Evolutionary conservation across 2,113 vertebrate species (phyloP), one percentile per base, ranked within the genome.

Genomic region (Origma solitaria): DNA sequence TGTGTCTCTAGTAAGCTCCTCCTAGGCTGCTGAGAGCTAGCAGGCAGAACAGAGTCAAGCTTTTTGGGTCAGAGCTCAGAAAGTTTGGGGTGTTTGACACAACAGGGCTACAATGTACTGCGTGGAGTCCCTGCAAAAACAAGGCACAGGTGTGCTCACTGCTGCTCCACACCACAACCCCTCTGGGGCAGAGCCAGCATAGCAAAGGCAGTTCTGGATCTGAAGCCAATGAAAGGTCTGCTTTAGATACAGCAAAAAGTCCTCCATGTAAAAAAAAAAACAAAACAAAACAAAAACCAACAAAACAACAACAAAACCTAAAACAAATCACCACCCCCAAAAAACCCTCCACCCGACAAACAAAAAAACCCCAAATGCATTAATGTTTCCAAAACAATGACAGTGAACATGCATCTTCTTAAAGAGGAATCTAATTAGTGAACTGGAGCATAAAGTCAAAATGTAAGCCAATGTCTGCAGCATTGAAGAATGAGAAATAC

Each of bases 31-130:
- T 10, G 35, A 62, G 58, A 82, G 35, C 10, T 11, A 53, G 38
- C 60, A 14, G 47, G 18, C 44, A 38, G 25, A 88, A 60, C 35
- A 20, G 76, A 86, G 33, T 66, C 54, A 40, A 0, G 13, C 4
- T 73, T 95, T 94, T 50, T 66, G 71, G 92, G 80, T 92, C 92
- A 93, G 30, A 78, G 60, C 91, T 88, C 71, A 68, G 54, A n/a
- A 66, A 6, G 33, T 51, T 73, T 25, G 13, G 38, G 38, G 30
- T 61, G 15, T 60, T 82, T 82, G 82, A 79, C 76, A 81, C 71
- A 77, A 88, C 15, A 50, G 27, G 82, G 68, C 50, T 69, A 53
- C 37, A 23, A 17, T 20, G 66, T 45, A 72, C 82, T 65, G 28
- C 37, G 13, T 35, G 71, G 56, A 75, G 35, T 42, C 61, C 42